phyloP scores from a whole-genome alignment of 2,888 invertebrate genomes.

The Mechanitis mazaeus region DNA sequence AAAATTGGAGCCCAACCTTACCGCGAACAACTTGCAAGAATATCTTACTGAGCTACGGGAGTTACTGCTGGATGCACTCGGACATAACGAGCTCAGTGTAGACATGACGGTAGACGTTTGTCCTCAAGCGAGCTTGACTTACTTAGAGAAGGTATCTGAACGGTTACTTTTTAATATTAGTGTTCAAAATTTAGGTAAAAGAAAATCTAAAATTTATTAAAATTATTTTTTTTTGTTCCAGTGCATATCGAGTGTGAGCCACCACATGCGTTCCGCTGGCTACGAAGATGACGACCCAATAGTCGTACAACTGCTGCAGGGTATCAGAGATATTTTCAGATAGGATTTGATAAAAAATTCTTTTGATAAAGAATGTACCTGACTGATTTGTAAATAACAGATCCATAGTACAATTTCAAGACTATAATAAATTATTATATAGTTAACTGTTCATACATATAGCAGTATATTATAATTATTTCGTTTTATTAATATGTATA shows the following conservation, averaged over 20 bases:
- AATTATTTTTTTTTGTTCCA: slow-evolving; percentile 35
- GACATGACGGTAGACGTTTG: slow-evolving; percentile 64
- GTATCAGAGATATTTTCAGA: slow-evolving; percentile 51
- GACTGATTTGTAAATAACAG: background rate
- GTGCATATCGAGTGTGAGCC: slow-evolving; percentile 74
- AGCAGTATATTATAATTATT: background rate
- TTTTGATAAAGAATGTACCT: background rate
- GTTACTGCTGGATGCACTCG: slow-evolving; percentile 36
- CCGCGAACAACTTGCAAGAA: slow-evolving; percentile 41
- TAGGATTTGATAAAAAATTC: slow-evolving; percentile 8
- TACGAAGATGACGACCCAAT: slow-evolving; percentile 51
- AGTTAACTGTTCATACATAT: background rate
- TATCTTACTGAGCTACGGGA: slow-evolving; percentile 54
- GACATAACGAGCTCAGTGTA: slow-evolving; percentile 45
- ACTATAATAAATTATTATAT: background rate
- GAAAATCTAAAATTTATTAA: background rate
- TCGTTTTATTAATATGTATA: no score
- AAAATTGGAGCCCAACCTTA: slow-evolving; percentile 60
- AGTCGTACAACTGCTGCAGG: slow-evolving; percentile 41
- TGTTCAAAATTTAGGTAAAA: background rate
- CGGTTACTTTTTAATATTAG: background rate
- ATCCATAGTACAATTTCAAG: background rate
- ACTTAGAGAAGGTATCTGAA: slow-evolving; percentile 71
- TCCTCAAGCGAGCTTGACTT: slow-evolving; percentile 67
- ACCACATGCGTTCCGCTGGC: slow-evolving; percentile 68